Conservation (phyloP, 92 coral and sea anemone genomes). For the Umimayanthus kanabou region DNA sequence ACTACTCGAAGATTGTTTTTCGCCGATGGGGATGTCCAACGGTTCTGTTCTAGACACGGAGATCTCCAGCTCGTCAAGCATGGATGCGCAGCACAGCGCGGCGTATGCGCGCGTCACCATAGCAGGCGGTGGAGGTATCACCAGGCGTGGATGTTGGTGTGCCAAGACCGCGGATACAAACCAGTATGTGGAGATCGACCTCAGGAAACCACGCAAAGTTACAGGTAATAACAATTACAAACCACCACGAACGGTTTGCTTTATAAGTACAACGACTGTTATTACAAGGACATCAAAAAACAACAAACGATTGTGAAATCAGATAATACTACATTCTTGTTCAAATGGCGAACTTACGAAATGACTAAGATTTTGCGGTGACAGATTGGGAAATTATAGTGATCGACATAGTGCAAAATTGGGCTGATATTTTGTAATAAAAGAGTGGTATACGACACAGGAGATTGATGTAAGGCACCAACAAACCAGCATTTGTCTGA, state of each 20-base stretch:
- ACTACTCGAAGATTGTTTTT: constrained; percentile 72
- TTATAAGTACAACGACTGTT: neutral
- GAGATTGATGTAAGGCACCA: too few relatives aligned
- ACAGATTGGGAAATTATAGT: too few relatives aligned
- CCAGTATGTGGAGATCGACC: constrained; percentile 84
- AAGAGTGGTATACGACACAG: too few relatives aligned
- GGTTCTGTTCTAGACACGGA: constrained; percentile 71
- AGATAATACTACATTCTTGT: too few relatives aligned
- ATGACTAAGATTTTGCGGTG: too few relatives aligned
- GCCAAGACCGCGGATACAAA: constrained; percentile 64
- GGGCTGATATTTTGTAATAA: too few relatives aligned
- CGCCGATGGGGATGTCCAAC: constrained; percentile 84
- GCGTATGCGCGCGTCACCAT: constrained; percentile 70
- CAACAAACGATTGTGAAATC: too few relatives aligned
- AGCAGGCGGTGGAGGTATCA: constrained; percentile 48
- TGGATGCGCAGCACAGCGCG: constrained; percentile 70
- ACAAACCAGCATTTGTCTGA: too few relatives aligned
- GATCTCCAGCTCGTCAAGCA: constrained; percentile 73
- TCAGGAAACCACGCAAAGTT: constrained; percentile 80
- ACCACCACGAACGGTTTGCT: too few relatives aligned
- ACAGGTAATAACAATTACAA: constrained; percentile 63
- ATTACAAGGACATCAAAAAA: neutral
- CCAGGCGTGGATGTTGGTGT: constrained; percentile 87
- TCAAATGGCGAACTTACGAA: too few relatives aligned
- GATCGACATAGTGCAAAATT: too few relatives aligned